Evolutionary conservation across 1,140 invertebrate genomes (phyloP), one percentile per base, ranked within the genome.

Genomic region (Scaptomyza montana): DNA sequence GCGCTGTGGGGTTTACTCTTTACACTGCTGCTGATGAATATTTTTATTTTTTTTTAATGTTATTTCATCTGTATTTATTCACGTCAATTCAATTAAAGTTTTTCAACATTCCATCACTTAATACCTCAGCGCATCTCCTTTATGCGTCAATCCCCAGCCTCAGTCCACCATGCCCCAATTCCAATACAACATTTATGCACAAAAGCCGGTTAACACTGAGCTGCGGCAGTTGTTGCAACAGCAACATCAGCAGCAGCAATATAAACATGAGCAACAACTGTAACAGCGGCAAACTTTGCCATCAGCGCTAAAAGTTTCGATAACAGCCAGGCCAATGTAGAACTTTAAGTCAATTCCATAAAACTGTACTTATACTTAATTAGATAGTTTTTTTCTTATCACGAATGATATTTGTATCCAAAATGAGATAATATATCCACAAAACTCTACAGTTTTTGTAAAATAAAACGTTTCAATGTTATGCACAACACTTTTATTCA

Each of bases 1-100:
- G 30, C 30, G 30, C 30, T 33, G 39, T 61, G 36, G 45, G 43
- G n/a, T 3, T 41, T 39, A 0, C 36, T 8, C 3, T 47, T n/a
- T 19, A 19, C 60, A 54, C 1, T 25, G 21, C 2, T 25, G 21
- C 21, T 25, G 21, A 25, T 25, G 21, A 25, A 25, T 25, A 25
- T 2, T 25, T 25, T 75, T 68, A 16, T 49, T 75, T 60, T 72
- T 13, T 4, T 12, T 43, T 12, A 10, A 12, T 28, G 30, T 13
- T 41, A 56, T 56, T 19, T 19, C n/a, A 56, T 56, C 47, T 47
- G 19, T 57, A 46, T 36, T 47, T 87, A 77, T 89, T 82, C 73
- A 59, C 72, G 76, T 76, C 80, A 74, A 86, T 82, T 81, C 84
- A 86, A 86, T 86, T 87, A 87, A 89, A 82, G 67, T 86, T 87